Percentiles rank a stretch among this genome's conserved stretches.
Conservation (phyloP, 2,113 vertebrate species). For the Talpa occidentalis region DNA sequence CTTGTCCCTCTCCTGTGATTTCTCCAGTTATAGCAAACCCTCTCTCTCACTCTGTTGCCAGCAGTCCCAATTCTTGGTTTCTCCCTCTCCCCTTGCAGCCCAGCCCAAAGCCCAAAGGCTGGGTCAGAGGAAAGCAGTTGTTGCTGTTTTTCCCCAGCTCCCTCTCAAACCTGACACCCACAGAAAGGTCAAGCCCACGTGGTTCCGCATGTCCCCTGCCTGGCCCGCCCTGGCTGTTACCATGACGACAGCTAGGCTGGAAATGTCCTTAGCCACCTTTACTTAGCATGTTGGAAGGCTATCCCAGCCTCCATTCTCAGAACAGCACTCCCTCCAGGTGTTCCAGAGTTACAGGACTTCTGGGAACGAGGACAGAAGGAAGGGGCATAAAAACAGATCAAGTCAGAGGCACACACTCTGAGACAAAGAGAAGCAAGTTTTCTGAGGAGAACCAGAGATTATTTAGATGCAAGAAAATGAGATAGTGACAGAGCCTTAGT, state of each 20-base stretch:
- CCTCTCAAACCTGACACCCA: conserved; percentile 69
- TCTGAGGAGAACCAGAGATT: background rate
- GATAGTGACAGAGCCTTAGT: background rate
- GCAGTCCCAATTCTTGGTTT: background rate
- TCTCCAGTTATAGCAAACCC: background rate
- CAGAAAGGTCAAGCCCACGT: conserved; percentile 75
- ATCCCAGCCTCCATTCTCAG: conserved; percentile 45
- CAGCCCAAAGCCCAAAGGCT: background rate
- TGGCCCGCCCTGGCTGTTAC: conserved; percentile 72
- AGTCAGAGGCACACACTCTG: background rate
- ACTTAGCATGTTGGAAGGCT: background rate
- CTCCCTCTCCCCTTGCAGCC: background rate
- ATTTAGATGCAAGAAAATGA: background rate
- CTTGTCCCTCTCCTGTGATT: background rate
- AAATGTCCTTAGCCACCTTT: conserved; percentile 62
- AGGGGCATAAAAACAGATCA: background rate
- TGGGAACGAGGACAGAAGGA: background rate
- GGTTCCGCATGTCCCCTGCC: conserved; percentile 33
- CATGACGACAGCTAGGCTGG: conserved; percentile 68
- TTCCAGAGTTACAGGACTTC: background rate
- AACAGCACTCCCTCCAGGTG: conserved; percentile 24
- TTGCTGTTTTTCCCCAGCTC: conserved; percentile 47
- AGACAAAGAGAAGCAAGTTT: background rate
- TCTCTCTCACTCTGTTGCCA: background rate
- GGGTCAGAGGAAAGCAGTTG: conserved; percentile 45